A percentile compares a stretch with the other conserved stretches of the same genome.
phyloP scores from a whole-genome alignment of 2,797 vertebrate species.

The Paguma larvata region DNA sequence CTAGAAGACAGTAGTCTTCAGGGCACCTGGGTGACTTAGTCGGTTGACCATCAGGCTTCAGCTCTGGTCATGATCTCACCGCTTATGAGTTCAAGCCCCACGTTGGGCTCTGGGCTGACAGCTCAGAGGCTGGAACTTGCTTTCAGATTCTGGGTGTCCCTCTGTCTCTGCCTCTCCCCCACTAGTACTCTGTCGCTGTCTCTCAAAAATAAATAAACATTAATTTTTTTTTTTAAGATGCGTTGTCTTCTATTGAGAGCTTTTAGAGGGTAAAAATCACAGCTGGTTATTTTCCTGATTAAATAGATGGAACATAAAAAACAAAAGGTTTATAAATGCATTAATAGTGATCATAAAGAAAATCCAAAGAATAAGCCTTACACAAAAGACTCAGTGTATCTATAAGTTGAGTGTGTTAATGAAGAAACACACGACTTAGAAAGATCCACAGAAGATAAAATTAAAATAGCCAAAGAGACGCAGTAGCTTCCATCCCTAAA shows the following conservation, averaged over 20 bases:
- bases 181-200: too few species aligned
- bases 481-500: not conserved
- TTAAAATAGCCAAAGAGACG: conserved; percentile 35
- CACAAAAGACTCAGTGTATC: not conserved
- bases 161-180: too few species aligned
- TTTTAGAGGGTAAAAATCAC: not conserved
- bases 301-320: not conserved
- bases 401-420: not conserved
- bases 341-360: not conserved
- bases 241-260: not conserved
- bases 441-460: conserved; percentile 53
- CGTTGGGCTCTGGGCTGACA: too few species aligned
- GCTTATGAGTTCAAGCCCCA: too few species aligned
- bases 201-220: too few species aligned
- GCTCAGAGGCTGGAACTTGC: too few species aligned
- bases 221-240: too few species aligned
- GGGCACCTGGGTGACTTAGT: too few species aligned
- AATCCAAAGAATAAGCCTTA: not conserved
- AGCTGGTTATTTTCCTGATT: not conserved
- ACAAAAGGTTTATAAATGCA: not conserved
- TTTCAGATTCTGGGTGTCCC: too few species aligned
- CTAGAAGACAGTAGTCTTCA: not conserved
- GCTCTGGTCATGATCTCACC: too few species aligned
- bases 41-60: too few species aligned
- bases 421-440: not conserved